These are phyloP conservation scores for Heliconius melpomene DNA, from an alignment of 1,140 invertebrate species.

Conservation along the genomic window DNA sequence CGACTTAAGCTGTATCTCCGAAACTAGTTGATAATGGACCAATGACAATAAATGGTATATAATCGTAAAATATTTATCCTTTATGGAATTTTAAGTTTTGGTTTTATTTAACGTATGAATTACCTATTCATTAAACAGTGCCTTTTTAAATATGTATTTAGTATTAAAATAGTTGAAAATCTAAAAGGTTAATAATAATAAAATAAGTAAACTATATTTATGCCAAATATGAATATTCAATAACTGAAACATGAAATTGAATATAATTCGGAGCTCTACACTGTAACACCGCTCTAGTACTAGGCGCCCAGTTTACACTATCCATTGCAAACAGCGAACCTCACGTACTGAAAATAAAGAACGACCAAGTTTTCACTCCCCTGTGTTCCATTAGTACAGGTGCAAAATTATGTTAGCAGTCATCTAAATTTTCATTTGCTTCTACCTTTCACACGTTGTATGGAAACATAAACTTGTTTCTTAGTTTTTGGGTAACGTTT, in stretches of 20 bases:
- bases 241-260: background rate
- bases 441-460: background rate
- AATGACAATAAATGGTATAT: constrained; percentile 17
- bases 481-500: background rate
- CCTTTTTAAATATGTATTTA: background rate
- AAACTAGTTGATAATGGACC: constrained; percentile 8
- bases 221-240: background rate
- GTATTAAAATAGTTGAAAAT: background rate
- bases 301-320: background rate
- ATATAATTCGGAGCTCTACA: background rate
- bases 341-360: constrained; percentile 9
- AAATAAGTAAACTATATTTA: background rate
- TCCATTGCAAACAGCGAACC: background rate
- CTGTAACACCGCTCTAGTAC: background rate
- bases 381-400: constrained; percentile 18
- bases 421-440: constrained; percentile 18
- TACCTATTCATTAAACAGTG: no score
- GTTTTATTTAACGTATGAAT: no score
- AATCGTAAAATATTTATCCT: background rate
- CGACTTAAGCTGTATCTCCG: background rate
- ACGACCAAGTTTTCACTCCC: constrained; percentile 5
- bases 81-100: no score
- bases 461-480: background rate
- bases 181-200: background rate
- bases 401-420: constrained; percentile 13